These are phyloP conservation scores for Hydrocynus forskahlii DNA, from an alignment of 2,797 vertebrate species.

Conservation along the genomic window DNA sequence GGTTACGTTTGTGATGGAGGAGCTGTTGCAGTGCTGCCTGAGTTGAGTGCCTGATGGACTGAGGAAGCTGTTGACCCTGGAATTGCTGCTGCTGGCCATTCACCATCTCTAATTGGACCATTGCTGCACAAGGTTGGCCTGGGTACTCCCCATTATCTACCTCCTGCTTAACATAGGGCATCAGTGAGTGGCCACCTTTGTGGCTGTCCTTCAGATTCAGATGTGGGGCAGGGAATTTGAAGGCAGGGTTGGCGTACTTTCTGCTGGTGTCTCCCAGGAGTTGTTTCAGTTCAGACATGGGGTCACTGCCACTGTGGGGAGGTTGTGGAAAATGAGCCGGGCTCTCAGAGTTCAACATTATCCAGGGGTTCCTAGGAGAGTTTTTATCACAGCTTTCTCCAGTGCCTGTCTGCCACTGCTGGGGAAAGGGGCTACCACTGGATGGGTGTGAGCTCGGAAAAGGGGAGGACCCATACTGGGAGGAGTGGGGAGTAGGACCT, in stretches of 20 bases:
- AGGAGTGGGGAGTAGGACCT: constrained; percentile 65
- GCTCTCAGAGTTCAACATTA: constrained; percentile 72
- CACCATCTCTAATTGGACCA: constrained; percentile 71
- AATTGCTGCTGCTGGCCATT: constrained; percentile 76
- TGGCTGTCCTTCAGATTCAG: constrained; percentile 66
- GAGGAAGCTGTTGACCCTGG: constrained; percentile 68
- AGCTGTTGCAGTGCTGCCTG: constrained; percentile 96
- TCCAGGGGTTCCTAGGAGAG: constrained; percentile 70
- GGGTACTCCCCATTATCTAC: constrained; percentile 72
- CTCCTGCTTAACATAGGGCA: constrained; percentile 77
- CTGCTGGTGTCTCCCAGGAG: constrained; percentile 84
- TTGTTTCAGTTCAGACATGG: constrained; percentile 95
- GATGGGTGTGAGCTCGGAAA: constrained; percentile 71
- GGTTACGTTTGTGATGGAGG: constrained; percentile 94
- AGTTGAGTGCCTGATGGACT: constrained; percentile 86
- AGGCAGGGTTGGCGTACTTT: constrained; percentile 83
- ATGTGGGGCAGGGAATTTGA: constrained; percentile 82
- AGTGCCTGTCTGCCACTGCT: constrained; percentile 67
- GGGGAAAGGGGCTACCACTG: constrained; percentile 67
- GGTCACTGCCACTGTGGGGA: constrained; percentile 77
- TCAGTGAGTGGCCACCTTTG: constrained; percentile 62
- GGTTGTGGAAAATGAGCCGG: constrained; percentile 67
- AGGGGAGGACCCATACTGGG: constrained; percentile 78
- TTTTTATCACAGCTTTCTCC: constrained; percentile 69
- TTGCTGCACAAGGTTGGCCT: constrained; percentile 64